Base-by-base conservation (phyloP, 2,797 vertebrate genomes). In the Enteromius afrohamiltoni region DNA sequence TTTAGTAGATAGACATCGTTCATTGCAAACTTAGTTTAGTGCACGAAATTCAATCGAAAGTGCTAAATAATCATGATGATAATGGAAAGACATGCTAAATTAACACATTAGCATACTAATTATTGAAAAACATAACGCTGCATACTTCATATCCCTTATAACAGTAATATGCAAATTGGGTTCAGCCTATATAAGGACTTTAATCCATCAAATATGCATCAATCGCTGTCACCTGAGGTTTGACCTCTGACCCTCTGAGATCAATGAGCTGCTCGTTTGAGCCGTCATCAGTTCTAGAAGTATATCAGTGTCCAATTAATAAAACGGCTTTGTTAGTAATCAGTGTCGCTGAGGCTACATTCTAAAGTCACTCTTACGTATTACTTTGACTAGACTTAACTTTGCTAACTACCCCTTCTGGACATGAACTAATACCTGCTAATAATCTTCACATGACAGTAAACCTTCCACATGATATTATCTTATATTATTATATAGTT, bases 191-290 rank as follows among this genome's bases (percentile, higher is more conserved):
- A 29, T 29, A 29, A 6, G 17, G 47, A 74, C 53, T 71, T 71
- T 45, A 70, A 67, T 85, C 70, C 55, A 76, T 80, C 77, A 85
- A 64, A 85, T 34, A 31, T 8, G 71, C 40, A 77, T 55, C 76
- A 70, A 60, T 81, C 55, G 55, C 60, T 60, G 60, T 73, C 81
- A 86, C 45, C 78, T 81, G 71, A 70, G 80, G 87, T 26, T 55
- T 82, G 85, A 88, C 83, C 87, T 83, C 26, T 88, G 86, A 83
- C 83, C 79, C 23, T 17, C 73, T 47, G 8, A 79, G 74, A 79
- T 84, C 78, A 83, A 53, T 67, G 8, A 42, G 42, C 74, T n/a
- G 29, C 49, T 69, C 26, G 75, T 83, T n/a, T 34, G 16, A 76
- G 16, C 85, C 60, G 21, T 17, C 76, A 80, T 65, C 68, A 80